A percentile compares a stretch with the other conserved stretches of the same genome.
Conservation (phyloP, 1,140 invertebrate species). For the Platyura marginata region DNA sequence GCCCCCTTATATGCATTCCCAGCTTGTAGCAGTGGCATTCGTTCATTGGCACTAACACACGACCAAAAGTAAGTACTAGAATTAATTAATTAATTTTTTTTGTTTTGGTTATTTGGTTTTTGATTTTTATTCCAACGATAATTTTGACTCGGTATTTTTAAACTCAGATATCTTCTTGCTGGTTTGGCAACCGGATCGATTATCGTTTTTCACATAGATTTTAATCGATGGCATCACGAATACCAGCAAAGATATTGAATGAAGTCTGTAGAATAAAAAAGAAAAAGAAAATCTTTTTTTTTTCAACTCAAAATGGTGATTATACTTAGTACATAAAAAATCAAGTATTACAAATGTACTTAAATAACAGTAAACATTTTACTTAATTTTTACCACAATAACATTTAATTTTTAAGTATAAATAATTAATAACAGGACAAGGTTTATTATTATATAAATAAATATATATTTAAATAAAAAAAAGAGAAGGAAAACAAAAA, state of each 20-base stretch:
- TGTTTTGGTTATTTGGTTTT: background rate
- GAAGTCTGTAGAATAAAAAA: too few relatives aligned
- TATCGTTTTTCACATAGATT: constrained; percentile 98
- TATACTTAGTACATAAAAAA: too few relatives aligned
- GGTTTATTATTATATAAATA: too few relatives aligned
- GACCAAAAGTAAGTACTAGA: constrained; percentile 89
- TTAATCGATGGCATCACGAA: constrained; percentile 99
- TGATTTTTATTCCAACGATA: background rate
- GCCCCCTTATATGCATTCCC: constrained; percentile 94
- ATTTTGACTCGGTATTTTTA: constrained; percentile 8
- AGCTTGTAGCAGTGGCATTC: constrained; percentile 82
- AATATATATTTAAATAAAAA: background rate
- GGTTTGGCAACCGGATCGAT: constrained; percentile 93
- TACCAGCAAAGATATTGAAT: constrained; percentile 75
- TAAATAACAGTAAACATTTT: too few relatives aligned
- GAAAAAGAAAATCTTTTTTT: too few relatives aligned
- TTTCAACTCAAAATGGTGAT: too few relatives aligned
- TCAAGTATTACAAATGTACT: too few relatives aligned
- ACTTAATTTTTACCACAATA: too few relatives aligned
- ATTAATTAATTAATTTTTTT: background rate
- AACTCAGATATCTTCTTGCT: constrained; percentile 80
- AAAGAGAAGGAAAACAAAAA: background rate
- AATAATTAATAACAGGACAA: too few relatives aligned
- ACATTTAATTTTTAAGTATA: too few relatives aligned
- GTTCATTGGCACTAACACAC: constrained; percentile 83